Percentiles rank a stretch among this genome's conserved stretches.
Evolutionary conservation across 2,797 vertebrate genomes (phyloP).

Genomic region (Glyptemys insculpta): DNA sequence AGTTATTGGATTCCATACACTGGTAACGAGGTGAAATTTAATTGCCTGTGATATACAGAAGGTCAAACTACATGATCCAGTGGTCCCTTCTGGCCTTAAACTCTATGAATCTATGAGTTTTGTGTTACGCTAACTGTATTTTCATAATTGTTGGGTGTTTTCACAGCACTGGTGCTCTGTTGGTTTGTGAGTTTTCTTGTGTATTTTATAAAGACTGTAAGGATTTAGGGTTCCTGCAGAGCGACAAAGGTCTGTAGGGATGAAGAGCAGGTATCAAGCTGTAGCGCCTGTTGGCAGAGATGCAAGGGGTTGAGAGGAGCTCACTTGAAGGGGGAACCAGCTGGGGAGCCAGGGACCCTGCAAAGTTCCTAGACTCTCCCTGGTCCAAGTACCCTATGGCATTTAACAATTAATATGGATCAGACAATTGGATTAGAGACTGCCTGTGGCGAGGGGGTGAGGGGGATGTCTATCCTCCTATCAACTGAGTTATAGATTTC

Average conservation of each 20-base stretch:
- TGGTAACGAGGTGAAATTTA: too few relatives aligned
- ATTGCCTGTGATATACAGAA: neutral
- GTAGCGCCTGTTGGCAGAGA: neutral
- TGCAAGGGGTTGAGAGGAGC: neutral
- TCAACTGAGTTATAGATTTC: neutral
- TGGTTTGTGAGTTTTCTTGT: neutral
- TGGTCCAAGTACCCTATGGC: neutral
- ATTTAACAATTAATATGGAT: fast-evolving
- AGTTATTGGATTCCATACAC: neutral
- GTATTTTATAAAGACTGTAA: neutral
- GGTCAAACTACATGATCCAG: neutral
- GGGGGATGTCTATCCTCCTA: fast-evolving
- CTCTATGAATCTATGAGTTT: neutral
- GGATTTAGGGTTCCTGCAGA: neutral
- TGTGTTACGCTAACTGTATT: neutral
- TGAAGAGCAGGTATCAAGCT: neutral
- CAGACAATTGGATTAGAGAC: neutral
- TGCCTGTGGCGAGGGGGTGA: fast-evolving
- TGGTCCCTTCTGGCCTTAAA: neutral
- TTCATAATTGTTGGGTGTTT: neutral
- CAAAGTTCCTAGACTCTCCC: fast-evolving
- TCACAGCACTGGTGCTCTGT: neutral
- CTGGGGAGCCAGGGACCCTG: neutral
- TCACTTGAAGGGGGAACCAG: fast-evolving
- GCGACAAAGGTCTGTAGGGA: neutral